Percentiles rank a stretch among this genome's conserved stretches.
Evolutionary conservation across 2,113 vertebrate species (phyloP).

Genomic region (Actenoides lindsayi): DNA sequence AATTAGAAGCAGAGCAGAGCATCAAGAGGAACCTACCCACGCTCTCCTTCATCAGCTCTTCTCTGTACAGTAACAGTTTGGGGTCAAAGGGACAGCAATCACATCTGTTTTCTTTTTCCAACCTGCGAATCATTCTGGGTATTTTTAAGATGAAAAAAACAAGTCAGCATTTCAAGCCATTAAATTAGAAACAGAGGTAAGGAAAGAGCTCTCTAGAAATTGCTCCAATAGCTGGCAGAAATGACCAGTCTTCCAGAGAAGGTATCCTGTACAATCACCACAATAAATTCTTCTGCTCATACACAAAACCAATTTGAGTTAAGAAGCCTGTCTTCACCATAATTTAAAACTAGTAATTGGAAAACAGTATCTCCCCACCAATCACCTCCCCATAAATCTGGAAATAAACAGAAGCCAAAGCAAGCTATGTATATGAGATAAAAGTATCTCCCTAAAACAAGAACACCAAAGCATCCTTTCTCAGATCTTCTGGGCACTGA

Average conservation of each 20-base stretch:
- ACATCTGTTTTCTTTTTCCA: background rate
- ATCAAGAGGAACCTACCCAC: background rate
- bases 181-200: background rate
- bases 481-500: background rate
- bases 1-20: conserved; percentile 25
- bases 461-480: background rate
- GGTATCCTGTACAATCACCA: background rate
- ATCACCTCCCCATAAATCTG: background rate
- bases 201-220: background rate
- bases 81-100: background rate
- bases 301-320: background rate
- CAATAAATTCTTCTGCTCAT: background rate
- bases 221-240: background rate
- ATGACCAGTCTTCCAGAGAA: background rate
- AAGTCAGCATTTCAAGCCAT: background rate
- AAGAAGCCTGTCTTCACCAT: background rate
- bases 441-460: background rate
- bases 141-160: background rate
- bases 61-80: background rate
- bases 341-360: background rate
- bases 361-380: background rate
- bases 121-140: background rate
- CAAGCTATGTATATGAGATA: background rate
- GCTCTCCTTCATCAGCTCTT: background rate
- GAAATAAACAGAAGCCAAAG: background rate